phyloP scores from a whole-genome alignment of 2,888 invertebrate species.

The Seira ritae region DNA sequence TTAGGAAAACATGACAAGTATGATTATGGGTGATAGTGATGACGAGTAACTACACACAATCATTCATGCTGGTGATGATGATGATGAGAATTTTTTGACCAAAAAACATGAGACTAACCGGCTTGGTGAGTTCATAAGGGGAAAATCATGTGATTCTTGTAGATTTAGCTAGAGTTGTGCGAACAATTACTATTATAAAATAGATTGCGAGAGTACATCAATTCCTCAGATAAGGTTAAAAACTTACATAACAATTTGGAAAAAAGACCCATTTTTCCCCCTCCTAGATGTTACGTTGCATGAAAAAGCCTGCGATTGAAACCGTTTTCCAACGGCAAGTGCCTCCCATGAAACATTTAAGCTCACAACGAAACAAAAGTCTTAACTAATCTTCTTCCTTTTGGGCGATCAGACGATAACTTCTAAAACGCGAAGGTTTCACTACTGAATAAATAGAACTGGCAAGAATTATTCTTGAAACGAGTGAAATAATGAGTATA shows the following conservation, averaged over 20 bases:
- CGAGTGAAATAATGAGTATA: neutral
- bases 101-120: slow-evolving; percentile 24
- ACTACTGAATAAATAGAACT: too few species aligned
- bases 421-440: too few species aligned
- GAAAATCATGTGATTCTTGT: slow-evolving; percentile 19
- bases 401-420: too few species aligned
- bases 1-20: slow-evolving; percentile 31
- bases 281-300: neutral
- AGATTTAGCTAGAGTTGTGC: slow-evolving; percentile 17
- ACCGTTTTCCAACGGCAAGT: too few species aligned
- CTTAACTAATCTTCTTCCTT: too few species aligned
- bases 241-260: slow-evolving; percentile 18
- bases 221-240: slow-evolving; percentile 3
- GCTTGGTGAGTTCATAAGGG: slow-evolving; percentile 35
- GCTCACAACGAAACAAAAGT: too few species aligned
- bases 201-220: neutral
- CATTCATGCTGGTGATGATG: neutral
- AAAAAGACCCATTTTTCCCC: neutral
- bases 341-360: too few species aligned
- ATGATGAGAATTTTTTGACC: neutral
- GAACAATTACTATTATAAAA: neutral
- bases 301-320: too few species aligned
- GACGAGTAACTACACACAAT: slow-evolving; percentile 15
- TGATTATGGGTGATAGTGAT: slow-evolving; percentile 35
- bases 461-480: neutral